Evolutionary conservation across 2,888 invertebrate genomes (phyloP).

Genomic region (Catocala sponsa): DNA sequence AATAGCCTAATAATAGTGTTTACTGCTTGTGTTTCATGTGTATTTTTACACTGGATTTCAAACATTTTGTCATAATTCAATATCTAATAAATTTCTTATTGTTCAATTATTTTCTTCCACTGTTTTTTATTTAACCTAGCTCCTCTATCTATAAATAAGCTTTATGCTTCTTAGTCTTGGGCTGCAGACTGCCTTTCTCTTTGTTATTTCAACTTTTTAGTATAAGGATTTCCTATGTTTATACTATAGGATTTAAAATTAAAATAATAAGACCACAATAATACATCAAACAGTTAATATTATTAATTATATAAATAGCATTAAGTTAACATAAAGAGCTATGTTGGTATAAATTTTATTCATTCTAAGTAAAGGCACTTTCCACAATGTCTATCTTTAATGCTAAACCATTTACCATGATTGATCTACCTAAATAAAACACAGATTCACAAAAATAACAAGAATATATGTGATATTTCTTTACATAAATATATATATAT

Average conservation of each 20-base stretch:
- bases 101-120: conserved; percentile 56
- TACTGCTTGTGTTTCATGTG: conserved; percentile 75
- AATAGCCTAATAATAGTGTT: conserved; percentile 72
- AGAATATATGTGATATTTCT: conserved; percentile 36
- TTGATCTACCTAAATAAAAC: conserved; percentile 57
- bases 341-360: conserved; percentile 87
- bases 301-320: conserved; percentile 87
- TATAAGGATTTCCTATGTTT: not conserved
- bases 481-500: conserved; percentile 33
- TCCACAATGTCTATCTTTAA: conserved; percentile 84
- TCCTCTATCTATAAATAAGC: not conserved
- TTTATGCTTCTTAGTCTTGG: not conserved
- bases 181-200: not conserved
- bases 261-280: conserved; percentile 61
- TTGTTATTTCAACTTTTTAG: not conserved
- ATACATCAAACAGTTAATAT: conserved; percentile 87
- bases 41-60: conserved; percentile 73
- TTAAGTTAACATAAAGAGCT: conserved; percentile 88
- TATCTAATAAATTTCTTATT: conserved; percentile 77
- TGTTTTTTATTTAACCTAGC: conserved; percentile 21
- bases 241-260: conserved; percentile 18
- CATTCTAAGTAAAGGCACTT: conserved; percentile 87
- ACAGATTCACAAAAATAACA: conserved; percentile 39
- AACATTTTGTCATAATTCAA: conserved; percentile 70
- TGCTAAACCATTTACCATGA: conserved; percentile 76